These are phyloP conservation scores for Yponomeuta cagnagella DNA, from an alignment of 2,888 invertebrate genomes.

Conservation along the genomic window DNA sequence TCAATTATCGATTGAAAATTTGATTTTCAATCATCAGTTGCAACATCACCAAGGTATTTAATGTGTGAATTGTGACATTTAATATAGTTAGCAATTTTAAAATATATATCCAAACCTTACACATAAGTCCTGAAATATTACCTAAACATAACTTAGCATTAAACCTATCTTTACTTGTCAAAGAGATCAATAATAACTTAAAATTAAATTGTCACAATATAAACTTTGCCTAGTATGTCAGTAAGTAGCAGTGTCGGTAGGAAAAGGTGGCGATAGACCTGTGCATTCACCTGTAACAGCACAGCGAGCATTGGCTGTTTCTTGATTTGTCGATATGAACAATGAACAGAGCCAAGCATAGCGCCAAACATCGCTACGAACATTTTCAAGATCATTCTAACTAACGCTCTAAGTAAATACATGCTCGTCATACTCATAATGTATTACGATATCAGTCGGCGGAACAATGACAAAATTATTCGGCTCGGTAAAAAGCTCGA, in stretches of 20 bases:
- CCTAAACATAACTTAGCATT: slow-evolving; percentile 32
- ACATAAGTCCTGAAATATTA: slow-evolving; percentile 31
- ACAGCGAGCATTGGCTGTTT: too few species aligned
- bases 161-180: slow-evolving; percentile 59
- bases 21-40: slow-evolving; percentile 42
- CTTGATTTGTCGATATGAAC: too few species aligned
- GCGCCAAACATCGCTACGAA: not conserved
- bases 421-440: not conserved
- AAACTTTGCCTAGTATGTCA: slow-evolving; percentile 40
- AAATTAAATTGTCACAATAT: slow-evolving; percentile 62
- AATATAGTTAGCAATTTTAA: slow-evolving; percentile 35
- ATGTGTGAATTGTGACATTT: slow-evolving; percentile 10
- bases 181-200: slow-evolving; percentile 75
- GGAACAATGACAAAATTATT: too few species aligned
- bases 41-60: slow-evolving; percentile 40
- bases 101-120: slow-evolving; percentile 24
- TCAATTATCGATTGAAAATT: slow-evolving; percentile 43
- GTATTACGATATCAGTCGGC: too few species aligned
- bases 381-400: too few species aligned
- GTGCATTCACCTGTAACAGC: not conserved
- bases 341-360: not conserved
- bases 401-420: too few species aligned
- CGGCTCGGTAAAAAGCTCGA: too few species aligned
- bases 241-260: slow-evolving; percentile 2
- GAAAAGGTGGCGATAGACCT: slow-evolving; percentile 5